Evolutionary conservation across 2,797 vertebrate species (phyloP), one percentile per base, ranked within the genome.

Genomic region (Adrianichthys oophorus): DNA sequence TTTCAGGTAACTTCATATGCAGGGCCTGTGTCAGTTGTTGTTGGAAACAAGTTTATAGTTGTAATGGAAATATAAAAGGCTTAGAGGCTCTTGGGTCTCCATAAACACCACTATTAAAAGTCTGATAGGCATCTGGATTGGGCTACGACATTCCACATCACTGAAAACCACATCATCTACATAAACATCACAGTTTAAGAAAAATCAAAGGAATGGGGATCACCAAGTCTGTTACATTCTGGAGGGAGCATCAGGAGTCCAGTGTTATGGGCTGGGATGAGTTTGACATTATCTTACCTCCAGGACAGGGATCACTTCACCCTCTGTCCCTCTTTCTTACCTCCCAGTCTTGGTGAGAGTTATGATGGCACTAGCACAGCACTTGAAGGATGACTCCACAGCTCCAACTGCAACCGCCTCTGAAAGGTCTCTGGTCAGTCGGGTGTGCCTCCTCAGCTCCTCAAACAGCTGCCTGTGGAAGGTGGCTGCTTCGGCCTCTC

Each of bases 401-500:
- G 97, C 96, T 17, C 98, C 98, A 24, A 95, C 93, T 60, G 98
- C 96, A 0, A 95, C 92, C 0, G 94, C 95, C 89, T 99, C 97
- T 2, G 97, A 95, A 52, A 95, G 96, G 85, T 99, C 97, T 12
- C 90, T 92, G 87, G 96, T 98, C 84, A 97, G 86, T 32, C 92
- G 83, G 1, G 94, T 89, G 90, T 94, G 90, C 57, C 95, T 95
- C 52, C 97, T 92, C 86, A 99, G 93, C 73, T 95, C 98, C 85
- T 98, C 96, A 73, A 99, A 99, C 92, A 98, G 93, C 81, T 98
- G 93, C 80, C 94, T 93, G 90, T 99, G 98, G 93, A 95, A 98
- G 92, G 92, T 96, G 91, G 97, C 96, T 13, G 97, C 98, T 91
- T 99, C 97, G 56, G 97, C 98, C 92, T 99, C 97, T 44, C 96